Evolutionary conservation across 2,113 vertebrate genomes (phyloP).

Genomic region (Pituophis catenifer): DNA sequence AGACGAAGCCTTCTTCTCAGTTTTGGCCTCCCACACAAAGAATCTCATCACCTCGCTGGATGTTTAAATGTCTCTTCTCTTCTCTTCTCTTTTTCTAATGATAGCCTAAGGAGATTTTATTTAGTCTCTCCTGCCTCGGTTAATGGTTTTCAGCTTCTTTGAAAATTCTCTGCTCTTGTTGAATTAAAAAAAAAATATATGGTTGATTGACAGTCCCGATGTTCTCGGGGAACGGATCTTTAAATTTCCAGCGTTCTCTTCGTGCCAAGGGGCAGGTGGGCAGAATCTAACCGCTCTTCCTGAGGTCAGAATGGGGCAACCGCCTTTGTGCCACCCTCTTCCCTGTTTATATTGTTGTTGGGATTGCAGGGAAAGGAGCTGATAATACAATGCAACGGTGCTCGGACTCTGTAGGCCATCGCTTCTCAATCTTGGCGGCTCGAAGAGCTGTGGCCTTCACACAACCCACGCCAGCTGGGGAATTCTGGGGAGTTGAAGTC

Average conservation of each 20-base stretch:
- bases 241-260: neutral
- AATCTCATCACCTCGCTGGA: neutral
- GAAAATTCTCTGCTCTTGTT: neutral
- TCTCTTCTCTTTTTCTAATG: neutral
- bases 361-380: neutral
- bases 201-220: neutral
- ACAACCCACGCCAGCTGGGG: too few relatives aligned
- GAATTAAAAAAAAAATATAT: neutral
- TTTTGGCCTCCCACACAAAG: neutral
- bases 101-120: neutral
- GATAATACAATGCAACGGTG: neutral
- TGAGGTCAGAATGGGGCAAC: neutral
- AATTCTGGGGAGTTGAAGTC: neutral
- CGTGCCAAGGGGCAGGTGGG: neutral
- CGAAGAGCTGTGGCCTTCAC: neutral
- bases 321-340: neutral
- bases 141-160: neutral
- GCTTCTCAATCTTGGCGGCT: neutral
- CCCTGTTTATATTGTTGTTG: neutral
- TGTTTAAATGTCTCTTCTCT: neutral
- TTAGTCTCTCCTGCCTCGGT: neutral
- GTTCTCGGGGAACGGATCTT: neutral
- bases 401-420: too few relatives aligned
- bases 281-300: neutral
- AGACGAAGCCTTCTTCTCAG: neutral